Evolutionary conservation across 2,888 invertebrate species (phyloP).

Genomic region (Drosophila antonietae): DNA sequence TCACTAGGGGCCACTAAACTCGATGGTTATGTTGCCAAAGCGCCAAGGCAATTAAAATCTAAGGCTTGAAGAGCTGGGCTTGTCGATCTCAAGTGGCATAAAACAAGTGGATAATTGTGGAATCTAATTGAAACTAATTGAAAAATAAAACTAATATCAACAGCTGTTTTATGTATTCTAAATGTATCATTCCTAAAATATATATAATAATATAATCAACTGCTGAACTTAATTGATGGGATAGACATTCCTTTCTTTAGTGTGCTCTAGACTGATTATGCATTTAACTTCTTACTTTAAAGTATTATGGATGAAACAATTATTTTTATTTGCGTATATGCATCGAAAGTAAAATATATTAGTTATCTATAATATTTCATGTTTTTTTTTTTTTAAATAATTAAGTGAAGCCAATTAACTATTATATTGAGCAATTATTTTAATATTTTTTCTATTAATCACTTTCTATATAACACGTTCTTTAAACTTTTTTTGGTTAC

Average conservation of each 20-base stretch:
- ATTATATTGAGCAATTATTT: not conserved
- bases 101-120: not conserved
- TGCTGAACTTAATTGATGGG: no score
- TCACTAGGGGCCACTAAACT: slow-evolving; percentile 14
- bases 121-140: not conserved
- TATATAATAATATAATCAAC: no score
- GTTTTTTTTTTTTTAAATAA: no score
- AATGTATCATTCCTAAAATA: not conserved
- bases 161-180: not conserved
- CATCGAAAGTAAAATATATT: no score
- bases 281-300: no score
- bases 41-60: not conserved
- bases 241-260: no score
- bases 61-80: not conserved
- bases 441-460: not conserved
- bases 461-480: no score
- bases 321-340: no score
- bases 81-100: not conserved
- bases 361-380: no score
- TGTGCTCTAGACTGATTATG: no score
- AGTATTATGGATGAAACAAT: no score
- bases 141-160: not conserved
- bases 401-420: no score
- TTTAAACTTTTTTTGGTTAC: not conserved
- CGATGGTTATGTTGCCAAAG: slow-evolving; percentile 20